phyloP scores from a whole-genome alignment of 2,888 invertebrate species.

The Hypomecis punctinalis region DNA sequence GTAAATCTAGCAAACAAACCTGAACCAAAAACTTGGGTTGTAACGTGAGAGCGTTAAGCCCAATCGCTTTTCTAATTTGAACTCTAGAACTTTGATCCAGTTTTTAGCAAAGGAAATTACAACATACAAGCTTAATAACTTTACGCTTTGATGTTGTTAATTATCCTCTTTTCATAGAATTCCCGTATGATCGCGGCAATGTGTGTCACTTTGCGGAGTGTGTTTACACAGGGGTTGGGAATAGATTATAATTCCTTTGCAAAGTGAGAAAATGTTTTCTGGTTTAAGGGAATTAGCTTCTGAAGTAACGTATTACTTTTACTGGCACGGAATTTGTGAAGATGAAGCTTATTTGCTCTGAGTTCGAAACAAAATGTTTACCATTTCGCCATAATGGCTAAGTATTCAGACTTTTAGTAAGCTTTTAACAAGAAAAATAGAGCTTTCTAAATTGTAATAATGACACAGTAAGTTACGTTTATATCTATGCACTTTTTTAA shows the following conservation, averaged over 20 bases:
- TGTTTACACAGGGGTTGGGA: slow-evolving; percentile 6
- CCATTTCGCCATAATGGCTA: no score
- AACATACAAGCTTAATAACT: slow-evolving; percentile 20
- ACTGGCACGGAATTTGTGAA: not conserved
- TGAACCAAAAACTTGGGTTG: not conserved
- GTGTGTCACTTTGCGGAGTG: slow-evolving; percentile 25
- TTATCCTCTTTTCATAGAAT: slow-evolving; percentile 31
- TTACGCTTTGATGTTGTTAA: slow-evolving; percentile 30
- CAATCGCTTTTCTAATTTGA: slow-evolving; percentile 2
- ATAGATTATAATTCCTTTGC: slow-evolving; percentile 22
- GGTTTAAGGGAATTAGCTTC: slow-evolving; percentile 14
- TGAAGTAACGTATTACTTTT: not conserved
- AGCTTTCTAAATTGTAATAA: no score
- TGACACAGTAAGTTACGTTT: no score
- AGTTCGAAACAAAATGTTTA: no score
- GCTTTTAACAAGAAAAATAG: no score
- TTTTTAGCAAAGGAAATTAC: slow-evolving; percentile 31
- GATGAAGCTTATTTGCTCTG: not conserved
- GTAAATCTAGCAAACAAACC: not conserved
- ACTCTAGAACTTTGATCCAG: slow-evolving; percentile 18
- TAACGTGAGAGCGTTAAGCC: not conserved
- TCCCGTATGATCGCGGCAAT: slow-evolving; percentile 18
- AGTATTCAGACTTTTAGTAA: no score
- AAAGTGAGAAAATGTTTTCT: slow-evolving; percentile 13
- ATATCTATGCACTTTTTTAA: no score